Evolutionary conservation across 2,797 vertebrate genomes (phyloP).

Genomic region (Enteromius unitaeniatus): DNA sequence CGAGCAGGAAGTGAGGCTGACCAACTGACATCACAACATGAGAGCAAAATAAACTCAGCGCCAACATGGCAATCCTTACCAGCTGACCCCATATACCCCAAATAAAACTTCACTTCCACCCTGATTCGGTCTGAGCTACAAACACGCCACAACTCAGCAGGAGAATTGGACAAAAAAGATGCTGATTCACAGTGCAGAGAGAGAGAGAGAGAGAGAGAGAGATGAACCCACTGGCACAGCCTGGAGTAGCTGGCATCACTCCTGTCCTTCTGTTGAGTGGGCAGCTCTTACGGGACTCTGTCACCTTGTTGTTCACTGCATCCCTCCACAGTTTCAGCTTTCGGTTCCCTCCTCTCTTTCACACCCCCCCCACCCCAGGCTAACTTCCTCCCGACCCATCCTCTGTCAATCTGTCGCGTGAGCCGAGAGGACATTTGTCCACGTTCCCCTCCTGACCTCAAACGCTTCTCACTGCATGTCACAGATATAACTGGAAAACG

Average conservation of each 20-base stretch:
- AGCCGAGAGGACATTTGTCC: constrained; percentile 18
- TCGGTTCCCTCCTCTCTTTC: neutral
- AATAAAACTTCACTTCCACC: neutral
- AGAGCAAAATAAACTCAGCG: constrained; percentile 58
- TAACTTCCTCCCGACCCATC: neutral
- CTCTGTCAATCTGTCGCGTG: constrained; percentile 21
- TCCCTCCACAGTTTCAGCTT: neutral
- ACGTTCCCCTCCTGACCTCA: neutral
- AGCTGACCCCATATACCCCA: neutral
- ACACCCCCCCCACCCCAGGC: neutral
- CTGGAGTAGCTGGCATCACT: constrained; percentile 37
- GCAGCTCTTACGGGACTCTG: constrained; percentile 25
- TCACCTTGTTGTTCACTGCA: constrained; percentile 17
- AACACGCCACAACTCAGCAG: constrained; percentile 35
- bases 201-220: constrained; percentile 10
- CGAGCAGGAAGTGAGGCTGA: constrained; percentile 56
- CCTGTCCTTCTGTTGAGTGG: constrained; percentile 38
- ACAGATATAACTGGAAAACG: neutral
- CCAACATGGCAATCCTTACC: constrained; percentile 59
- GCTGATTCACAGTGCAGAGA: constrained; percentile 75
- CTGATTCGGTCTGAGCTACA: constrained; percentile 58
- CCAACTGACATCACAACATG: constrained; percentile 63
- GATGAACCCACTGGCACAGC: constrained; percentile 41
- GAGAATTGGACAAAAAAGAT: constrained; percentile 63
- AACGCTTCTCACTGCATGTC: neutral